A percentile compares a stretch with the other conserved stretches of the same genome.
These are phyloP conservation scores for Pipa parva DNA, from an alignment of 2,113 vertebrate genomes.

Conservation along the genomic window DNA sequence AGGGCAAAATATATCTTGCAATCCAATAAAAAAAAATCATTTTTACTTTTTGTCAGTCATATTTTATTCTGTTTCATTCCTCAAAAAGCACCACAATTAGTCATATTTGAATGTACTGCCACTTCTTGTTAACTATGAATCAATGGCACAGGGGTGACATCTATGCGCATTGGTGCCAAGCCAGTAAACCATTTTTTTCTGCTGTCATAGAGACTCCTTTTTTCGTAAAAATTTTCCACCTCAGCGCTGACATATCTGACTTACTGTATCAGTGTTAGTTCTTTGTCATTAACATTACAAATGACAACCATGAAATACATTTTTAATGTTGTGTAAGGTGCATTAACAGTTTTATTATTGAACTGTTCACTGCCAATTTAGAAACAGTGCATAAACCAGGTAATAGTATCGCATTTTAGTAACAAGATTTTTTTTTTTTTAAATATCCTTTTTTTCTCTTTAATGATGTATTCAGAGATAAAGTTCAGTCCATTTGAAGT, in stretches of 20 bases:
- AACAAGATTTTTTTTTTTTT: not conserved
- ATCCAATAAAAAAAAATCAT: not conserved
- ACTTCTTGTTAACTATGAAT: conserved; percentile 6
- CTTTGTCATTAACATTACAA: conserved; percentile 23
- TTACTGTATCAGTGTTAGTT: conserved; percentile 1
- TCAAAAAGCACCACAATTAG: conserved; percentile 1
- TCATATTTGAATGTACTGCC: conserved; percentile 20
- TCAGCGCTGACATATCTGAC: conserved; percentile 27
- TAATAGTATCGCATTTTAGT: not conserved
- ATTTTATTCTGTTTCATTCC: not conserved
- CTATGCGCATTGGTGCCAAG: conserved; percentile 29
- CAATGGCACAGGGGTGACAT: conserved; percentile 24
- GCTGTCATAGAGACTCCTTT: conserved; percentile 23
- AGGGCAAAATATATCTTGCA: not conserved
- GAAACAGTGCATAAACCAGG: not conserved
- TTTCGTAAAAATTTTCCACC: conserved; percentile 10
- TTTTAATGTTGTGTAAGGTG: conserved; percentile 11
- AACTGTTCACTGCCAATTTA: not conserved
- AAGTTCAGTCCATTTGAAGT: not conserved
- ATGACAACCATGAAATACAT: conserved; percentile 18
- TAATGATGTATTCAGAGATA: not conserved
- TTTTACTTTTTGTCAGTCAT: too few relatives aligned
- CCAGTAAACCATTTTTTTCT: conserved; percentile 29
- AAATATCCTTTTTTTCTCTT: not conserved
- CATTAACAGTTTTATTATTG: not conserved